Evolutionary conservation across 2,113 vertebrate genomes (phyloP).

Genomic region (Parus major): DNA sequence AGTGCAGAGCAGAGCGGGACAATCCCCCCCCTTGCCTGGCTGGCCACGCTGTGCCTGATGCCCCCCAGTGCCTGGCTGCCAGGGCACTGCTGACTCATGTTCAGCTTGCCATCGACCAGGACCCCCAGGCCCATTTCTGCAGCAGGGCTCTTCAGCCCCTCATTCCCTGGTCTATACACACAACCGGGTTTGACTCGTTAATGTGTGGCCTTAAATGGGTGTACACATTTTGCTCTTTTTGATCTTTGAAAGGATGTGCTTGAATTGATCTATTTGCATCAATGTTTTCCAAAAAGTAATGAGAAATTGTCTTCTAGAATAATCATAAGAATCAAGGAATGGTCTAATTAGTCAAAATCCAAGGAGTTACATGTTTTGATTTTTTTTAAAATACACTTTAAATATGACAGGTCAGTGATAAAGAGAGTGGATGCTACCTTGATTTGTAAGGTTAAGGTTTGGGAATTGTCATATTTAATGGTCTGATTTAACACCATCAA

Average conservation of each 20-base stretch:
- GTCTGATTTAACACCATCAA: neutral
- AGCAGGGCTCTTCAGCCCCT: neutral
- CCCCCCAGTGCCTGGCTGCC: neutral
- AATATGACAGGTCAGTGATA: neutral
- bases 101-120: rapidly evolving
- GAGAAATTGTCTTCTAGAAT: neutral
- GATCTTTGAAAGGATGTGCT: neutral
- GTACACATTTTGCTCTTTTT: neutral
- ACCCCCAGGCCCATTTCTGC: neutral
- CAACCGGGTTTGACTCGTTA: neutral
- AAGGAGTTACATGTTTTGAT: neutral
- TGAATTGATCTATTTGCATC: neutral
- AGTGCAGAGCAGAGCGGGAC: rapidly evolving
- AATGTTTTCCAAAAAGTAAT: neutral
- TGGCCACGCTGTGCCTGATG: rapidly evolving
- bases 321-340: neutral
- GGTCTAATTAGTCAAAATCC: neutral
- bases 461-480: neutral
- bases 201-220: neutral
- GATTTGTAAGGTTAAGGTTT: neutral
- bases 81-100: neutral
- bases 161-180: neutral
- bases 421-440: neutral
- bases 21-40: rapidly evolving
- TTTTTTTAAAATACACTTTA: neutral